Evolutionary conservation across 2,113 vertebrate species (phyloP).

Genomic region (Hippocampus comes): DNA sequence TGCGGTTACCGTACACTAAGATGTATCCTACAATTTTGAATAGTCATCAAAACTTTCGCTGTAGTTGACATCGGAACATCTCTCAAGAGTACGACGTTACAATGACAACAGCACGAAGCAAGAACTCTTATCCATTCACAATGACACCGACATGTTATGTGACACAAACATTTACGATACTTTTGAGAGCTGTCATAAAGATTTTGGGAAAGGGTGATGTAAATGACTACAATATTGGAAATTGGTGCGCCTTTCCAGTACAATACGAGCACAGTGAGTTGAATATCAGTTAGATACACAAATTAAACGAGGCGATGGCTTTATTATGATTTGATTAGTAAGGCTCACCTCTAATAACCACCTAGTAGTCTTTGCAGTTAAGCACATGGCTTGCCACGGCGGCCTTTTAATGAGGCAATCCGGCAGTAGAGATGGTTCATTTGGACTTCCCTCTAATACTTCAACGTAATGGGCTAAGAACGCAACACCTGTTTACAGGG

Average conservation of each 20-base stretch:
- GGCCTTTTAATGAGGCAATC: background rate
- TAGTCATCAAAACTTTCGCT: no score
- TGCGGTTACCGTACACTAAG: background rate
- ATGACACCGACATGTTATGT: no score
- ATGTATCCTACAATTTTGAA: no score
- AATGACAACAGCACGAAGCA: no score
- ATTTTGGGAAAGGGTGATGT: no score
- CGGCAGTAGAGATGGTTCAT: background rate
- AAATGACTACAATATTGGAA: no score
- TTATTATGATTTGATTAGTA: background rate
- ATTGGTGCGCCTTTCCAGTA: no score
- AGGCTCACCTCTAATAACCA: background rate
- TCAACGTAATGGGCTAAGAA: conserved; percentile 4
- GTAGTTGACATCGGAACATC: no score
- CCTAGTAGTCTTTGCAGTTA: background rate
- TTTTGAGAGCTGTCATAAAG: no score
- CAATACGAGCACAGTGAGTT: background rate
- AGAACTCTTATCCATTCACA: no score
- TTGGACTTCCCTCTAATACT: conserved; percentile 11
- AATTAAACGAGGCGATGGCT: background rate
- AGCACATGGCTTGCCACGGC: background rate
- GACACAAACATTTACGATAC: no score
- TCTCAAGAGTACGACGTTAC: no score
- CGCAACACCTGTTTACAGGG: conserved; percentile 9
- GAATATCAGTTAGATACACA: background rate